Base-by-base conservation (phyloP, 2,113 vertebrate species). In the Xiphophorus couchianus region DNA sequence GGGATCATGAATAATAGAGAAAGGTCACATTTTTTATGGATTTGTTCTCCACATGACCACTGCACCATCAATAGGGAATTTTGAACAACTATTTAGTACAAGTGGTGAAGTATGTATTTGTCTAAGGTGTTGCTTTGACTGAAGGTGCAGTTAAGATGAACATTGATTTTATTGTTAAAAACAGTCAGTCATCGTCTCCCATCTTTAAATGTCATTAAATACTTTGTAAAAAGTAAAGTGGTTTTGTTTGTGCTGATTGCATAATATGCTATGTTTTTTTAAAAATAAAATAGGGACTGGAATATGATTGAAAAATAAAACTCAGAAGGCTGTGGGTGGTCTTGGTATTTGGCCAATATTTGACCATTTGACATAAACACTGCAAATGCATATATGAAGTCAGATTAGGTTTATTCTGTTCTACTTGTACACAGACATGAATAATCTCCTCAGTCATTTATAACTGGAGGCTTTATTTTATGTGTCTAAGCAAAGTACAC, bases 1-100 rank as follows among this genome's bases (percentile, higher is more conserved):
- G 71, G 81, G 81, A 84, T 90, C 86, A 90, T 89, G 85, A 93
- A 93, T 90, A 89, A 91, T 91, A 86, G 78, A 92, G 80, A 89
- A 90, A 90, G 90, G 88, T 88, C 86, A 86, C 77, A 88, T 91
- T 85, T 88, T 85, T 86, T 85, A 88, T 86, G 77, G 84, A 85
- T 86, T 89, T 85, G 72, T 71, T 72, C 48, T 19, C 61, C 81
- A 84, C 85, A 83, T 78, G 80, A 72, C 62, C 19, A 33, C 10
- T 2, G 60, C 82, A 54, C 81, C 73, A 71, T 84, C 85, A 74
- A 74, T 84, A 78, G 71, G 64, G 82, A 78, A 74, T 89, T 78
- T 68, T 62, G 11, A 78, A 37, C 3, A 5, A 77, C 81, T 27
- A 11, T 72, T 62, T 77, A 28, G 69, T 33, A 73, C 27, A 37